These are phyloP conservation scores for Conops quadrifasciatus DNA, from an alignment of 2,888 invertebrate species.

Conservation along the genomic window DNA sequence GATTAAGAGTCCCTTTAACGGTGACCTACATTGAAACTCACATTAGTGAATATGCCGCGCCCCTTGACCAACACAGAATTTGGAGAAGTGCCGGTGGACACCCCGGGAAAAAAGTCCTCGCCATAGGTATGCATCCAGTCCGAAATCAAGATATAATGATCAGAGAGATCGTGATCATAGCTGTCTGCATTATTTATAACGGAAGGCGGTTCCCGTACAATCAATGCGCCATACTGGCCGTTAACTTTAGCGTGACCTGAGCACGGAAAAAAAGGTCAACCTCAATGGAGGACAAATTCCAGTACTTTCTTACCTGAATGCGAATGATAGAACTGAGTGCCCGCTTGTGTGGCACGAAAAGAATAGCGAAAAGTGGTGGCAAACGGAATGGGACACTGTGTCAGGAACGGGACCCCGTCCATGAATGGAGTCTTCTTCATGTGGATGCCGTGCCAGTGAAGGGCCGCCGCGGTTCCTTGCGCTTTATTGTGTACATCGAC, in stretches of 20 bases:
- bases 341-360: conserved; percentile 75
- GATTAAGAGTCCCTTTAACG: too few species aligned
- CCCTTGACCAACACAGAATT: conserved; percentile 57
- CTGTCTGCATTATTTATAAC: conserved; percentile 69
- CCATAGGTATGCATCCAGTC: conserved; percentile 80
- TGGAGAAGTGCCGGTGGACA: conserved; percentile 50
- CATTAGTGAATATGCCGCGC: conserved; percentile 50
- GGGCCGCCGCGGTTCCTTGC: conserved; percentile 77
- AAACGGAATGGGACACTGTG: conserved; percentile 82
- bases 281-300: too few species aligned
- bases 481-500: conserved; percentile 82
- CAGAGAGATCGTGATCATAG: conserved; percentile 77
- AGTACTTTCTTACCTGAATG: conserved; percentile 67
- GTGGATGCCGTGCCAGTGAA: conserved; percentile 91
- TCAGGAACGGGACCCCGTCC: conserved; percentile 85
- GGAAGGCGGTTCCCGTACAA: conserved; percentile 73
- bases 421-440: conserved; percentile 79
- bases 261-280: background rate
- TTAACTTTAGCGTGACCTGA: conserved; percentile 79
- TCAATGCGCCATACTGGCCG: conserved; percentile 79
- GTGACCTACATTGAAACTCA: conserved; percentile 34
- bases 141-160: conserved; percentile 76
- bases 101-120: conserved; percentile 54
- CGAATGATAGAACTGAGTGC: conserved; percentile 83
- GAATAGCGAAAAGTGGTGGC: conserved; percentile 74